Base-by-base conservation (phyloP, 2,888 invertebrate genomes). In the Hololepta plana region DNA sequence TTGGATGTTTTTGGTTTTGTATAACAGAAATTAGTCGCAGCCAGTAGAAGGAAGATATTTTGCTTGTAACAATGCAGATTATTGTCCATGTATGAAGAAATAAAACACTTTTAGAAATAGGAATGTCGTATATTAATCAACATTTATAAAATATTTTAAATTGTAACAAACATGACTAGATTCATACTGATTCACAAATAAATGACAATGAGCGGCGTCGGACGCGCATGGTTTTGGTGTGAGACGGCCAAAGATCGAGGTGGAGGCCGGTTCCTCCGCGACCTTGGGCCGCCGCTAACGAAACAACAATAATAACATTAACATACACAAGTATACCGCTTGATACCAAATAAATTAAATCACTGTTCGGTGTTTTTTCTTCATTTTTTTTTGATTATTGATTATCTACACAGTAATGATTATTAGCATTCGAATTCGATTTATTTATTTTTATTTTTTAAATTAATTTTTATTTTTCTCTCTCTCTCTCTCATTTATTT, bases 101-200 rank as follows among this genome's bases (percentile, higher is more conserved):
- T n/a, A 28, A 28, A 29, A 24, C 27, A 20, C 14, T 11, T 34
- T 29, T 40, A 47, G 55, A 57, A 55, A 55, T 56, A 57, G 59
- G 59, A 59, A 59, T 59, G 59, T 59, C 55, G 52, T 57, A 56
- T 57, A 59, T 56, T 58, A 57, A 53, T 57, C 57, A 59, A 59
- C 57, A 58, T 58, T 57, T 57, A 59, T 57, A 59, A 59, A 58
- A 57, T 59, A 58, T 57, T 56, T 56, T 53, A 57, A 58, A 55
- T 55, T 53, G 56, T 58, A 59, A 59, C 59, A 59, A 59, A 56
- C 56, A 58, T 57, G 57, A 57, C 57, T 58, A 57, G 57, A 57
- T 57, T 55, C 57, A 57, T 57, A 57, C 54, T 55, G 54, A 54
- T 55, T 54, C 51, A 54, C 51, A 54, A 55, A 51, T 46, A 50